A percentile compares a stretch with the other conserved stretches of the same genome.
These are phyloP conservation scores for Hyppa rectilinea DNA, from an alignment of 2,888 invertebrate genomes.

Conservation along the genomic window DNA sequence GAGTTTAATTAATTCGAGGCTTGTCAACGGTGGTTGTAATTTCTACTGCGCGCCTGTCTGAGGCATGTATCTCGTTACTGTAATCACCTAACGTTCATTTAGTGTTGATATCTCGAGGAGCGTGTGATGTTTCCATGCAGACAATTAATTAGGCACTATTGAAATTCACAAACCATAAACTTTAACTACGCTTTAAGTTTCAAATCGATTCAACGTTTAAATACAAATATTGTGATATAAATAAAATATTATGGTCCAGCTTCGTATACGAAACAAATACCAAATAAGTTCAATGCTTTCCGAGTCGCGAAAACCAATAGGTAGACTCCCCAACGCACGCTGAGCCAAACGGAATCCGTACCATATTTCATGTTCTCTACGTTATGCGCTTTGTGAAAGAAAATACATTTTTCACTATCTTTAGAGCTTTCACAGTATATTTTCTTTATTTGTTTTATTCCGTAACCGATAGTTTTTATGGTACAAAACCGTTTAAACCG, in stretches of 20 bases:
- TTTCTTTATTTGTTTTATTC: constrained; percentile 80
- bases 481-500: constrained; percentile 51
- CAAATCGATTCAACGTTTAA: constrained; percentile 16
- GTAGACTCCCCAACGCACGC: constrained; percentile 83
- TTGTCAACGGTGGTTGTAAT: constrained; percentile 88
- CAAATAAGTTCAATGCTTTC: constrained; percentile 85
- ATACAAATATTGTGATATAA: constrained; percentile 59
- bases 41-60: constrained; percentile 83
- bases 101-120: constrained; percentile 68
- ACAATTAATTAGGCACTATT: constrained; percentile 52
- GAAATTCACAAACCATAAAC: constrained; percentile 10
- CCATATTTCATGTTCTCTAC: constrained; percentile 89
- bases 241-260: constrained; percentile 73
- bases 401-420: constrained; percentile 90
- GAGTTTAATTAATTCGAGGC: constrained; percentile 89
- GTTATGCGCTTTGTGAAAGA: constrained; percentile 90
- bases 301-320: constrained; percentile 86
- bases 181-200: constrained; percentile 7
- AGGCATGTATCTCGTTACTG: constrained; percentile 83
- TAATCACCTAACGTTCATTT: constrained; percentile 82
- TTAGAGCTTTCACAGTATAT: constrained; percentile 82
- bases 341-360: constrained; percentile 87
- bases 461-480: constrained; percentile 65
- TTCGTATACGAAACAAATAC: constrained; percentile 83
- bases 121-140: constrained; percentile 52